These are phyloP conservation scores for Helarctos malayanus DNA, from an alignment of 2,797 vertebrate species.

Conservation along the genomic window DNA sequence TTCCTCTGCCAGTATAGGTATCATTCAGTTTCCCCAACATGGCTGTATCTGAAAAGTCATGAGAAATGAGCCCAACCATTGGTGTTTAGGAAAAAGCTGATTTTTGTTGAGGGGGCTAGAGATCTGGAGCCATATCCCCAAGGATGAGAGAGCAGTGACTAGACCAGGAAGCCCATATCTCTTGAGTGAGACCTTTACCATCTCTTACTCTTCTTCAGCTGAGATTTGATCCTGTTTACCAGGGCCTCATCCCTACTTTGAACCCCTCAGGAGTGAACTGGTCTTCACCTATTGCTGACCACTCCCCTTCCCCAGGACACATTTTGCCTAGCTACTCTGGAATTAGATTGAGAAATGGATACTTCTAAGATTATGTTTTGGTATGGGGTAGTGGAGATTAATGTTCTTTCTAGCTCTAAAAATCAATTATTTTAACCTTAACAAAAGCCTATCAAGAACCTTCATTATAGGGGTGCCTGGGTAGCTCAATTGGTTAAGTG, in stretches of 20 bases:
- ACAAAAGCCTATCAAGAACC: not conserved
- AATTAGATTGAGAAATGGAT: not conserved
- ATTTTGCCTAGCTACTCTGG: not conserved
- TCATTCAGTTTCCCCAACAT: not conserved
- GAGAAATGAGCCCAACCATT: not conserved
- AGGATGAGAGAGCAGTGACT: not conserved
- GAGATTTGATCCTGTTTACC: too few species aligned
- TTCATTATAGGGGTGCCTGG: not conserved
- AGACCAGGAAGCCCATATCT: not conserved
- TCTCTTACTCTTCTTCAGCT: not conserved
- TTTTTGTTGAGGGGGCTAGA: not conserved
- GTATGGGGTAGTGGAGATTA: not conserved
- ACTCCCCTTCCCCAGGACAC: not conserved
- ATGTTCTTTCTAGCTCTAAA: slow-evolving; percentile 4
- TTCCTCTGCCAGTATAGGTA: not conserved
- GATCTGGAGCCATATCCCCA: not conserved
- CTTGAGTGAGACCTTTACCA: not conserved
- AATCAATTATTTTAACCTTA: not conserved
- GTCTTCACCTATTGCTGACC: not conserved
- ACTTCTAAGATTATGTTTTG: not conserved
- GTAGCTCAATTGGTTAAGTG: not conserved
- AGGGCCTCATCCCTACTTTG: not conserved
- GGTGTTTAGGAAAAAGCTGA: not conserved
- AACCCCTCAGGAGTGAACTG: fast-evolving
- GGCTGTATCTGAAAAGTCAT: not conserved